Percentiles rank a stretch among this genome's conserved stretches.
Evolutionary conservation across 2,113 vertebrate genomes (phyloP).

Genomic region (Azemiops feae): DNA sequence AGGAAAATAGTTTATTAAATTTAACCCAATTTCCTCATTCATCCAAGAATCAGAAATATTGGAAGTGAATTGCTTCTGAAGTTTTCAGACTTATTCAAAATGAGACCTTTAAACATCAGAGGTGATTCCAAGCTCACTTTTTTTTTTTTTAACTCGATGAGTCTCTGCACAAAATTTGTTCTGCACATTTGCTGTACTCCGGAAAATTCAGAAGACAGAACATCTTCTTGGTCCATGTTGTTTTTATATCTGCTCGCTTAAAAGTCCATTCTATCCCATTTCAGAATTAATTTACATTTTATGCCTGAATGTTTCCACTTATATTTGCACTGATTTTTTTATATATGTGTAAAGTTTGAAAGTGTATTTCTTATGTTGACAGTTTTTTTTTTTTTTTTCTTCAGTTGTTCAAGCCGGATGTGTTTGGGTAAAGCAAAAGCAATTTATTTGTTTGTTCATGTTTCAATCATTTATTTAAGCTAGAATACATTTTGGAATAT

Average conservation of each 20-base stretch:
- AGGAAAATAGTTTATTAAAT: background rate
- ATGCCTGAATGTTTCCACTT: background rate
- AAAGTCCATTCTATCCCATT: background rate
- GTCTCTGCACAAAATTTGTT: background rate
- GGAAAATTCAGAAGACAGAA: background rate
- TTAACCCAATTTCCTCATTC: background rate
- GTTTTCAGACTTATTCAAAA: background rate
- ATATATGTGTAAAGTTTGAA: background rate
- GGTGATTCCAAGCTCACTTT: background rate
- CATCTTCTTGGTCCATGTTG: background rate
- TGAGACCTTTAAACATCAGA: background rate
- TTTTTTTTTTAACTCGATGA: background rate
- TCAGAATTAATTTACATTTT: background rate
- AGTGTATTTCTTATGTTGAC: background rate
- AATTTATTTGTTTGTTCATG: background rate
- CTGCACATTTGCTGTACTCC: background rate
- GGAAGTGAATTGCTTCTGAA: background rate
- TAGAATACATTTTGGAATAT: background rate
- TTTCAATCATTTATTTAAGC: background rate
- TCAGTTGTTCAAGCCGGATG: background rate
- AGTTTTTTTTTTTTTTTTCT: background rate
- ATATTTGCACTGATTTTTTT: background rate
- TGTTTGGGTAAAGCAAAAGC: background rate
- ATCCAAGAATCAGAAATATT: background rate
- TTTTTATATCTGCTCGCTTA: background rate